phyloP scores from a whole-genome alignment of 1,140 invertebrate species.

The Drosophila nebulosa region DNA sequence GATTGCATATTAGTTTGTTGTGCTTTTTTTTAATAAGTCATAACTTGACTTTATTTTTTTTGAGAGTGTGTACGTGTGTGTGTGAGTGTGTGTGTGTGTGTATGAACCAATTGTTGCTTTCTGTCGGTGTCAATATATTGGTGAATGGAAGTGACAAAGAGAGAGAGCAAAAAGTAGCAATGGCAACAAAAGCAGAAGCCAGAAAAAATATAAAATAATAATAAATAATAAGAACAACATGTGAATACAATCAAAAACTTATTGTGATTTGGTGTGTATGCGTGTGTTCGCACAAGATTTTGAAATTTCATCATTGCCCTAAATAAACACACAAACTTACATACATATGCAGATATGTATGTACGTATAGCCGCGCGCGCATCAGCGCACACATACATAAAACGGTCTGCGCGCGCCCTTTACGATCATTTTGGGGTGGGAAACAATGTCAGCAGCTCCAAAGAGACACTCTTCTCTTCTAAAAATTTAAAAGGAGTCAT shows the following conservation, averaged over 20 bases:
- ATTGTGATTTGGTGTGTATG: background rate
- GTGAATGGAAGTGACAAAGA: conserved; percentile 31
- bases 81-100: conserved; percentile 22
- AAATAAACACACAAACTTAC: conserved; percentile 1
- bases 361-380: background rate
- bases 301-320: conserved; percentile 9
- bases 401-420: background rate
- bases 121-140: conserved; percentile 7
- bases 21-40: conserved; percentile 11
- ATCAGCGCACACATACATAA: background rate
- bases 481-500: background rate
- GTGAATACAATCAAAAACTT: conserved; percentile 20
- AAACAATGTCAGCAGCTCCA: no score
- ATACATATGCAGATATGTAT: background rate
- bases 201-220: conserved; percentile 44
- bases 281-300: background rate
- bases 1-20: background rate
- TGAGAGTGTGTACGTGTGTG: conserved; percentile 22
- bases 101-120: conserved; percentile 40
- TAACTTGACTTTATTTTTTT: conserved; percentile 25
- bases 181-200: conserved; percentile 23
- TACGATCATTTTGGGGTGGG: background rate
- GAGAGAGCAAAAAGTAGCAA: conserved; percentile 29
- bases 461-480: background rate
- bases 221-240: conserved; percentile 22